phyloP scores from a whole-genome alignment of 1,140 invertebrate species.

The Musca vetustissima region DNA sequence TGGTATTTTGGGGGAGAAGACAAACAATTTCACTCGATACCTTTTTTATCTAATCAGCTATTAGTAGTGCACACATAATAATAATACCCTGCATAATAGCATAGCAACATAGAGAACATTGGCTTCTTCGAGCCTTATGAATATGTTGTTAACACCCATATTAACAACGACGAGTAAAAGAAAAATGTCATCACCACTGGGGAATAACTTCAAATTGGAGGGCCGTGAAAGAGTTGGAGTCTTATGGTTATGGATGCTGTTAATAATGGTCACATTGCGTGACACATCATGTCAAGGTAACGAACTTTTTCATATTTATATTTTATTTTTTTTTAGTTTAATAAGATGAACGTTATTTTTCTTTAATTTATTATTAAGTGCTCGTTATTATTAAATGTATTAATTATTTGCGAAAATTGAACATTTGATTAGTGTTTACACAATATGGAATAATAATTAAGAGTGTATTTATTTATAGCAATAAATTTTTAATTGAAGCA shows the following conservation, averaged over 20 bases:
- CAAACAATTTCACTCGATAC: constrained; percentile 6
- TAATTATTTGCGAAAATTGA: too few species aligned
- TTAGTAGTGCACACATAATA: too few species aligned
- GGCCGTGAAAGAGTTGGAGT: not conserved
- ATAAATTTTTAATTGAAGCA: too few species aligned
- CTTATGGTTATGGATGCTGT: not conserved
- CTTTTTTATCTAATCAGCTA: not conserved
- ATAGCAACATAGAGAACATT: not conserved
- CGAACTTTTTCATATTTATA: not conserved
- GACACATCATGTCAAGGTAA: constrained; percentile 14
- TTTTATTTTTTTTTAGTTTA: not conserved
- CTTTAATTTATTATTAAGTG: too few species aligned
- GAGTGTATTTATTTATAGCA: too few species aligned
- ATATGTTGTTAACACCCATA: constrained; percentile 11
- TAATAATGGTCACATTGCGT: constrained; percentile 5
- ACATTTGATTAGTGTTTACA: too few species aligned
- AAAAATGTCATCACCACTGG: constrained; percentile 10
- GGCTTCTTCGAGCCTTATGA: not conserved
- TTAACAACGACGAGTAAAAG: not conserved
- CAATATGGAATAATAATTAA: too few species aligned
- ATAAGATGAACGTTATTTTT: not conserved
- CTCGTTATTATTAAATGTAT: too few species aligned
- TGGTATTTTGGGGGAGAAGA: not conserved
- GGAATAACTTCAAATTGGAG: not conserved
- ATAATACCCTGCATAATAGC: not conserved